Evolutionary conservation across 2,797 vertebrate species (phyloP).

Genomic region (Triplophysa bombifrons): DNA sequence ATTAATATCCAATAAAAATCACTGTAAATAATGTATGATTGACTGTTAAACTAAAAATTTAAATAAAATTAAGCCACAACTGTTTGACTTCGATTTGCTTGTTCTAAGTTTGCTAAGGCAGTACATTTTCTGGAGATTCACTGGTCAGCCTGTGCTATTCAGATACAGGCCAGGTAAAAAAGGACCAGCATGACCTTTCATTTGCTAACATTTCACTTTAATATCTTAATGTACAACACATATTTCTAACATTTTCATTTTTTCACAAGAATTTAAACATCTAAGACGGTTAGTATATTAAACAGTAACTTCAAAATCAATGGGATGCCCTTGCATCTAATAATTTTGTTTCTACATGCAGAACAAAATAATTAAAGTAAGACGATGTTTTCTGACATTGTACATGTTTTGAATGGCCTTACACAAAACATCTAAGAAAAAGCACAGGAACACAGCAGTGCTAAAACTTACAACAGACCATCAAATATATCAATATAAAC

Average conservation of each 20-base stretch:
- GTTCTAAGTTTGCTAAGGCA: not conserved
- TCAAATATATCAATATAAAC: constrained; percentile 91
- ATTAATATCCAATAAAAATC: not conserved
- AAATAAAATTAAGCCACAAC: constrained; percentile 14
- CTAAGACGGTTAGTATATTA: not conserved
- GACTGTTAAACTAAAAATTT: not conserved
- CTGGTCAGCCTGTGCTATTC: not conserved
- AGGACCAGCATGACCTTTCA: not conserved
- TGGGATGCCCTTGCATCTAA: not conserved
- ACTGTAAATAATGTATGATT: not conserved
- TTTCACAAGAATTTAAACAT: not conserved
- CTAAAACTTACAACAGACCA: constrained; percentile 83
- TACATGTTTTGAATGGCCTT: not conserved
- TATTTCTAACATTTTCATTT: not conserved
- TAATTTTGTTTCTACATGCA: not conserved
- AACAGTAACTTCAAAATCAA: not conserved
- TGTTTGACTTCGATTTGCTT: not conserved
- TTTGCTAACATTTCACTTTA: not conserved
- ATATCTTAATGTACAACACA: not conserved
- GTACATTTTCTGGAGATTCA: not conserved
- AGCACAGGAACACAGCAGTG: not conserved
- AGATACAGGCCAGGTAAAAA: not conserved
- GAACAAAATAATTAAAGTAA: not conserved
- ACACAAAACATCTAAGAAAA: not conserved
- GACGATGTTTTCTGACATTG: not conserved